Evolutionary conservation across 2,888 invertebrate genomes (phyloP).

Genomic region (Trissolcus brochymenae): DNA sequence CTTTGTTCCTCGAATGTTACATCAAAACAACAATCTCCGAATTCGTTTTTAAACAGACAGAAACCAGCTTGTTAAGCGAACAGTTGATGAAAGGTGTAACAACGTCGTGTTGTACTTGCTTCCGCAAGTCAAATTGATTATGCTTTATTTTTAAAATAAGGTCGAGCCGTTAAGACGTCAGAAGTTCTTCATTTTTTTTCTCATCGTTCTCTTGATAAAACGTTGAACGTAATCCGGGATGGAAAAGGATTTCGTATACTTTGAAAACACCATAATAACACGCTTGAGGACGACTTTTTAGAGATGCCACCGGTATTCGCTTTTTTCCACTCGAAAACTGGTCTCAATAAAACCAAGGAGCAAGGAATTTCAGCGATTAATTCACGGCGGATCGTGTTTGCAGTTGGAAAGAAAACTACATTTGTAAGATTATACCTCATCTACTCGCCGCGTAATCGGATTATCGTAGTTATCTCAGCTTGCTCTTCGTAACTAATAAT

Average conservation of each 20-base stretch:
- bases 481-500: constrained; percentile 38
- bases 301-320: neutral
- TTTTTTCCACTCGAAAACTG: constrained; percentile 9
- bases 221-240: neutral
- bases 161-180: no score
- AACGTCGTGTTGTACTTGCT: no score
- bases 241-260: constrained; percentile 1
- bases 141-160: no score
- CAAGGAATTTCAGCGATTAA: constrained; percentile 41
- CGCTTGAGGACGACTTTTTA: neutral
- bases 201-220: no score
- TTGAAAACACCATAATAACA: constrained; percentile 2
- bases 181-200: no score
- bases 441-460: constrained; percentile 45
- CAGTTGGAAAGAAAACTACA: constrained; percentile 47
- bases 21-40: no score
- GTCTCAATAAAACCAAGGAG: constrained; percentile 28
- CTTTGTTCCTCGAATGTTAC: no score
- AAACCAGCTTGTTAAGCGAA: no score
- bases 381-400: constrained; percentile 34
- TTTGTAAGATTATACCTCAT: constrained; percentile 53
- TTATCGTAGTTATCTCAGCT: constrained; percentile 43
- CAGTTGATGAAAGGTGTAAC: no score
- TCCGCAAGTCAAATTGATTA: no score
- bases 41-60: no score